phyloP scores from a whole-genome alignment of 1,140 invertebrate species.

The Dinoponera quadriceps region DNA sequence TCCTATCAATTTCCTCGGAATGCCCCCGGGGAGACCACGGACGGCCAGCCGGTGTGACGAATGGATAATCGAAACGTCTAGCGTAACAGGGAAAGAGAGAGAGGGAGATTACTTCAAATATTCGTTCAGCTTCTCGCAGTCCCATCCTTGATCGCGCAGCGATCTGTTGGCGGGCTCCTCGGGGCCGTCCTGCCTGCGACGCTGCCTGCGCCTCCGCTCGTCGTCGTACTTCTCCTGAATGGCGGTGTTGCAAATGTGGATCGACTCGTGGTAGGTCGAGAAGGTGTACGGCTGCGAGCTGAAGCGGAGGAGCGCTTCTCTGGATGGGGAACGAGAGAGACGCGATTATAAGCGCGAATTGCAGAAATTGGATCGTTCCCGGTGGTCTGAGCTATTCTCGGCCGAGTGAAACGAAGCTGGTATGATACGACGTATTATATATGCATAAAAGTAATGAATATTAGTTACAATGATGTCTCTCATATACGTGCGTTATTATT shows the following conservation, averaged over 20 bases:
- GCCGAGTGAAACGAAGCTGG: neutral
- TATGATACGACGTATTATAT: too few species aligned
- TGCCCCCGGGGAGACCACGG: neutral
- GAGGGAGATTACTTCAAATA: conserved; percentile 87
- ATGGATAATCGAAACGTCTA: conserved; percentile 64
- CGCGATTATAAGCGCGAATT: neutral
- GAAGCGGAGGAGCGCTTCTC: conserved; percentile 94
- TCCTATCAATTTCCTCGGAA: conserved; percentile 59
- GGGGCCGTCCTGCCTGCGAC: conserved; percentile 55
- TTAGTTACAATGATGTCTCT: too few species aligned
- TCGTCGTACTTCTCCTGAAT: conserved; percentile 95
- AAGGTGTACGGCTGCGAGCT: conserved; percentile 95
- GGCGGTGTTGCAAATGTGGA: conserved; percentile 97
- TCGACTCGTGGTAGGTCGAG: conserved; percentile 93
- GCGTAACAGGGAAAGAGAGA: neutral
- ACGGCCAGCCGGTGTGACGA: conserved; percentile 41
- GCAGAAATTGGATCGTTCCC: neutral
- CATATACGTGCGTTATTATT: too few species aligned
- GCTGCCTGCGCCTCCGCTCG: conserved; percentile 69
- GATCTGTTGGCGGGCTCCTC: conserved; percentile 87
- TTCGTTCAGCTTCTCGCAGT: conserved; percentile 90
- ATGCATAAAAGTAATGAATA: too few species aligned
- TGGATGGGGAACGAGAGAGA: conserved; percentile 75
- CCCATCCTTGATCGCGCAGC: conserved; percentile 95
- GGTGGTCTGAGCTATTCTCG: neutral